Percentiles rank a stretch among this genome's conserved stretches.
phyloP scores from a whole-genome alignment of 2,797 vertebrate genomes.

The Gymnocypris eckloni region DNA sequence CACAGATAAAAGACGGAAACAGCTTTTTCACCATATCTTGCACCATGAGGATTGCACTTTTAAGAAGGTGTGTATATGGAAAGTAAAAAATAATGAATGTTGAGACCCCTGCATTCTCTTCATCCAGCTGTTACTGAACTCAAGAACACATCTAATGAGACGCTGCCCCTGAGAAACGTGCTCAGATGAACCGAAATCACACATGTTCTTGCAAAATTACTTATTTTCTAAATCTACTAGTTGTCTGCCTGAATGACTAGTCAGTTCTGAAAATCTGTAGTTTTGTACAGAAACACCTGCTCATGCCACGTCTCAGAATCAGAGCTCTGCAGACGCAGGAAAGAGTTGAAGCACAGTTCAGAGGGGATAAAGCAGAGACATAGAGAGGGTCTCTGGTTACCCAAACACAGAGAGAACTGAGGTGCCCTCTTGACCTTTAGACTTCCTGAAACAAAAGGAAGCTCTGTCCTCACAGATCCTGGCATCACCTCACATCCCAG shows the following conservation, averaged over 20 bases:
- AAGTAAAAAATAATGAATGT: background rate
- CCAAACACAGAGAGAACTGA: conserved; percentile 60
- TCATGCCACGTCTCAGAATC: background rate
- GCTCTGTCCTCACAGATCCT: conserved; percentile 56
- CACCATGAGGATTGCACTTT: too few species aligned
- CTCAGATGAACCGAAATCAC: background rate
- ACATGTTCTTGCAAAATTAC: background rate
- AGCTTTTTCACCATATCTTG: too few species aligned
- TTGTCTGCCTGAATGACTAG: background rate
- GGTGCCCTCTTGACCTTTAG: conserved; percentile 56
- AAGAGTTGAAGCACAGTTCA: background rate
- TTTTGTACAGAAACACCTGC: background rate
- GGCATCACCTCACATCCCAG: conserved; percentile 38
- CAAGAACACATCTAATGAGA: background rate
- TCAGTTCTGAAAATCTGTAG: background rate
- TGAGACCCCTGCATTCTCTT: background rate
- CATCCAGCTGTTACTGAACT: background rate
- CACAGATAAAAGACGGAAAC: background rate
- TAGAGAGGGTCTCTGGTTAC: conserved; percentile 67
- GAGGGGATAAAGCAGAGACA: background rate
- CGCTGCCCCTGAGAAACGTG: background rate
- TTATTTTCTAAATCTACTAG: background rate
- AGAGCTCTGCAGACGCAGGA: background rate
- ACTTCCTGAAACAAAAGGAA: conserved; percentile 68
- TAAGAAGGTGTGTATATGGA: too few species aligned